phyloP scores from a whole-genome alignment of 2,113 vertebrate genomes.

The Paramormyrops kingsleyae region DNA sequence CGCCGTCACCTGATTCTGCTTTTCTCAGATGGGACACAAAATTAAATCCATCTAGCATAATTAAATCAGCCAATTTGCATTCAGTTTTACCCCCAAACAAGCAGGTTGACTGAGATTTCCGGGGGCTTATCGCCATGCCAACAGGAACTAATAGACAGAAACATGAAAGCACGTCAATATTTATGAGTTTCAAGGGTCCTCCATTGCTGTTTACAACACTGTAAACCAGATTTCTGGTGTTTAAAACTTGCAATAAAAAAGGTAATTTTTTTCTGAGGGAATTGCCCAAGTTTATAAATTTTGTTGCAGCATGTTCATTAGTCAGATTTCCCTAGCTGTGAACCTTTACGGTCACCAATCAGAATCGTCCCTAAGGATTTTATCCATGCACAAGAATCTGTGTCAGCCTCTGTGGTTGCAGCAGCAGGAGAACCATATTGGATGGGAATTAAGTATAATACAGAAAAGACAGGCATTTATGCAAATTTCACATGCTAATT shows the following conservation, averaged over 20 bases:
- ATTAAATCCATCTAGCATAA: not conserved
- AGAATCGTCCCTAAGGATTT: not conserved
- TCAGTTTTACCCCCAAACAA: not conserved
- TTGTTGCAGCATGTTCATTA: not conserved
- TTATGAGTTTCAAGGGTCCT: conserved; percentile 13
- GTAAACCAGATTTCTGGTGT: not conserved
- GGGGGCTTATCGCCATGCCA: conserved; percentile 15
- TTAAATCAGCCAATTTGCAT: conserved; percentile 9
- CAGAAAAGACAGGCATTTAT: not conserved
- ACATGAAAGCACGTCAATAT: conserved; percentile 9
- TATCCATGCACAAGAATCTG: not conserved
- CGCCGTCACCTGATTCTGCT: not conserved
- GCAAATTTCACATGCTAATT: not conserved
- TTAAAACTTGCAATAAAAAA: not conserved
- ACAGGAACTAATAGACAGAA: conserved; percentile 19
- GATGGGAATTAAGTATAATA: not conserved
- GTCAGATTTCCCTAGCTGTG: not conserved
- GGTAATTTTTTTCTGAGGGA: not conserved
- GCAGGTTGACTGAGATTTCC: conserved; percentile 7
- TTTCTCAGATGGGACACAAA: not conserved
- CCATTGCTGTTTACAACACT: conserved; percentile 5
- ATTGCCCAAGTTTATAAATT: not conserved
- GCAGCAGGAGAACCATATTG: not conserved
- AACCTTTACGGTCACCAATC: not conserved
- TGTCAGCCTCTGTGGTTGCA: not conserved